Evolutionary conservation across 2,113 vertebrate genomes (phyloP).

Genomic region (Pristiophorus japonicus): DNA sequence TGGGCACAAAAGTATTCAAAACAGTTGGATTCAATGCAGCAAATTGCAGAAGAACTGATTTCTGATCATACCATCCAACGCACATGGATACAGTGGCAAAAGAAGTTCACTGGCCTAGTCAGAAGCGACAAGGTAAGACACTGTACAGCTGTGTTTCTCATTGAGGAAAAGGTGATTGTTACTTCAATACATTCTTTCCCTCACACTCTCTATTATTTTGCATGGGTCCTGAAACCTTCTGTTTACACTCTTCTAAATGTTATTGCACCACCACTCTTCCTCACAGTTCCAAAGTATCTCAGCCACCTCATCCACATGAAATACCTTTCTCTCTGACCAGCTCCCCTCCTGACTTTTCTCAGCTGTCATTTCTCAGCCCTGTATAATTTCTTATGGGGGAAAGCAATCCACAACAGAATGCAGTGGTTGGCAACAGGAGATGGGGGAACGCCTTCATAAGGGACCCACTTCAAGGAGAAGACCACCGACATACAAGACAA

Average conservation of each 20-base stretch:
- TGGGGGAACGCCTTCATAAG: no score
- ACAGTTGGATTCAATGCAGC: neutral
- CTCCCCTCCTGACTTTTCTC: neutral
- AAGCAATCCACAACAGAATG: neutral
- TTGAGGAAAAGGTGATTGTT: no score
- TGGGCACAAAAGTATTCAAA: neutral
- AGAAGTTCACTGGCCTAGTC: no score
- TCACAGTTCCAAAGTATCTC: no score
- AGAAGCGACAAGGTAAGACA: no score
- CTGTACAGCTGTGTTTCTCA: no score
- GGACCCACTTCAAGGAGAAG: neutral
- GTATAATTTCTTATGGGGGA: neutral
- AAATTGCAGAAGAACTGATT: neutral
- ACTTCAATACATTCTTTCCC: no score
- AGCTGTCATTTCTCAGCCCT: neutral
- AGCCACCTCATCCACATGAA: neutral
- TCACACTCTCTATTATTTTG: no score
- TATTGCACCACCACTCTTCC: no score
- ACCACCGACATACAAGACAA: neutral
- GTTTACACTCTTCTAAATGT: no score
- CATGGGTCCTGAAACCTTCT: no score
- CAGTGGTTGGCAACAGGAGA: neutral
- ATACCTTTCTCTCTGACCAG: neutral
- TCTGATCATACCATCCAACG: neutral
- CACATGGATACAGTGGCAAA: neutral